Conservation (phyloP, 2,113 vertebrate genomes). For the Rousettus leschenaultii region DNA sequence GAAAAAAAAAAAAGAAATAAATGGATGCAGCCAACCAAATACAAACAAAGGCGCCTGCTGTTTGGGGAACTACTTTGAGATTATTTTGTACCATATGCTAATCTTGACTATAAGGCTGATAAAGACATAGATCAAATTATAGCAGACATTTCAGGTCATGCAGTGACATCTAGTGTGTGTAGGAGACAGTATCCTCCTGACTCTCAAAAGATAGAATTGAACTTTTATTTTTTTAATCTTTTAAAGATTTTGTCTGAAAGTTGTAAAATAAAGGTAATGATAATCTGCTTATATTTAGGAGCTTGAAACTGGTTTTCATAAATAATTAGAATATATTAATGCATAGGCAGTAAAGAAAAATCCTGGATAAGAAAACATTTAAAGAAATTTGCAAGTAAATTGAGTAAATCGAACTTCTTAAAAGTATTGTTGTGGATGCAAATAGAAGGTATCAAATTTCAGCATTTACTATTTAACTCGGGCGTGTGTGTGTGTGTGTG, state of each 20-base stretch:
- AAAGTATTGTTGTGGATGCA: not conserved
- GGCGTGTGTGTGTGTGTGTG: not conserved
- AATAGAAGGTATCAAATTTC: not conserved
- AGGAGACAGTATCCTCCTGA: not conserved
- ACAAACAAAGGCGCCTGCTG: not conserved
- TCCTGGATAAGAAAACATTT: not conserved
- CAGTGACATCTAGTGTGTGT: conserved; percentile 79
- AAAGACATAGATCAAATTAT: conserved; percentile 49
- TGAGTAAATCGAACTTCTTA: not conserved
- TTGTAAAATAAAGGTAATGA: not conserved
- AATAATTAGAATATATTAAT: not conserved
- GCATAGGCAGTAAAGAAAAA: not conserved
- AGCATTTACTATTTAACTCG: not conserved
- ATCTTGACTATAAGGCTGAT: not conserved
- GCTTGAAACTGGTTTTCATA: not conserved
- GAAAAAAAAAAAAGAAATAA: too few species aligned
- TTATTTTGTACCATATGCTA: not conserved
- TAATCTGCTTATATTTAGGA: not conserved
- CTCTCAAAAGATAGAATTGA: not conserved
- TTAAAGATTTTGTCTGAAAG: not conserved
- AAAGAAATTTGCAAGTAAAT: not conserved
- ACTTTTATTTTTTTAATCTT: not conserved
- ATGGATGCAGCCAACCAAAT: not conserved
- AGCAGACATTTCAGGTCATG: conserved; percentile 52
- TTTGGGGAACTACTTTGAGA: not conserved